These are phyloP conservation scores for Agrenia bidenticulata DNA, from an alignment of 2,888 invertebrate genomes.

Conservation along the genomic window DNA sequence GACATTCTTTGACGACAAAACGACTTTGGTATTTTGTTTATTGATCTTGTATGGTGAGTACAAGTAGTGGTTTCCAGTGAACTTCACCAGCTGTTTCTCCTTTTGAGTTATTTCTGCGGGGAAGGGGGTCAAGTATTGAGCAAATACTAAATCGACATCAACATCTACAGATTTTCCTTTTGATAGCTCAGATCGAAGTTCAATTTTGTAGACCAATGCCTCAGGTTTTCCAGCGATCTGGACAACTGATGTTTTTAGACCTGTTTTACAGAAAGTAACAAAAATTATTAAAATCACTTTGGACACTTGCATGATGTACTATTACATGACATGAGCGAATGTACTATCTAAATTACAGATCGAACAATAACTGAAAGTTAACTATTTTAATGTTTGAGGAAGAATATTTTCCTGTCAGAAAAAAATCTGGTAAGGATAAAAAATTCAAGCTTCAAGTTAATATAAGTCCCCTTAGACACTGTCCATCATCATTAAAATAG, in stretches of 20 bases:
- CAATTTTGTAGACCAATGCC: slow-evolving; percentile 42
- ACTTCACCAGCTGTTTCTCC: slow-evolving; percentile 90
- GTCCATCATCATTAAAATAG: slow-evolving; percentile 7
- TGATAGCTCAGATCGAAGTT: slow-evolving; percentile 33
- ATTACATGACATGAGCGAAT: no score
- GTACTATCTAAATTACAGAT: no score
- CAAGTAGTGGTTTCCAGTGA: slow-evolving; percentile 77
- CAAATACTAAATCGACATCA: slow-evolving; percentile 71
- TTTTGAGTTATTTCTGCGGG: slow-evolving; percentile 87
- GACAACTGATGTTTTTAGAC: slow-evolving; percentile 39
- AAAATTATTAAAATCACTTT: no score
- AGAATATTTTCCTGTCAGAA: background rate
- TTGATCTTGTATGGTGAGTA: slow-evolving; percentile 78
- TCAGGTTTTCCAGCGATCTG: slow-evolving; percentile 27
- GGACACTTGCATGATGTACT: no score
- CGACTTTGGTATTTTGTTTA: slow-evolving; percentile 79
- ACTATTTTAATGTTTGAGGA: no score
- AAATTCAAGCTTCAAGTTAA: background rate
- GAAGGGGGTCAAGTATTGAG: slow-evolving; percentile 76
- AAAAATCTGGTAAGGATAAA: background rate
- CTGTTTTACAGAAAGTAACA: no score
- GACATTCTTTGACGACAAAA: slow-evolving; percentile 73
- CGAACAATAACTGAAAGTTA: no score
- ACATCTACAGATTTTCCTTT: slow-evolving; percentile 52
- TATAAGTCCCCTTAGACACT: slow-evolving; percentile 18